Conservation (phyloP, 2,113 vertebrate species). For the Thalassarche chlororhynchos region DNA sequence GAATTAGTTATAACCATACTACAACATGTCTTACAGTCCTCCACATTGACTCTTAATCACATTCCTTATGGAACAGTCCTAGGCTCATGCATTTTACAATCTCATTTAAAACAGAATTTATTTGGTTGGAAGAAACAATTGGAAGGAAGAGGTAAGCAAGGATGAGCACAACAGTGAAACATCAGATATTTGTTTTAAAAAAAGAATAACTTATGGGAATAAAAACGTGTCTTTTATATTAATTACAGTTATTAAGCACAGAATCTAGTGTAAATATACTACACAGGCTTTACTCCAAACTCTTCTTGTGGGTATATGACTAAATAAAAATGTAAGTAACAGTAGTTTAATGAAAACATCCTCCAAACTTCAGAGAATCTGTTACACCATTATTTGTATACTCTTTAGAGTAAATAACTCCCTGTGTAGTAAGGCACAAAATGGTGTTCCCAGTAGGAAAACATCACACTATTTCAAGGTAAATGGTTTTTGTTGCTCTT, state of each 20-base stretch:
- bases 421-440: not conserved
- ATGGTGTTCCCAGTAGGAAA: not conserved
- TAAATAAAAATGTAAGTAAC: not conserved
- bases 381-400: not conserved
- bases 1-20: not conserved
- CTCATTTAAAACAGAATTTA: not conserved
- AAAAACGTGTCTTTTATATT: not conserved
- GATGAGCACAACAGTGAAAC: not conserved
- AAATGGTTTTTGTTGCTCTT: not conserved
- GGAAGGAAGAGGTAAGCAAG: not conserved
- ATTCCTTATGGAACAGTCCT: not conserved
- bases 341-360: not conserved
- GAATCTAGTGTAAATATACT: not conserved
- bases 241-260: not conserved
- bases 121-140: not conserved
- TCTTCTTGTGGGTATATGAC: not conserved
- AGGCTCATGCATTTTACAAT: not conserved
- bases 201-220: not conserved
- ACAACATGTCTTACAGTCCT: not conserved
- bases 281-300: not conserved
- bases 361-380: not conserved
- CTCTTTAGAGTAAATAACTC: not conserved
- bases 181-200: not conserved
- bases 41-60: not conserved
- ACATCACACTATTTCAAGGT: not conserved